These are phyloP conservation scores for Xiphydria camelus DNA, from an alignment of 2,888 invertebrate genomes.

Conservation along the genomic window DNA sequence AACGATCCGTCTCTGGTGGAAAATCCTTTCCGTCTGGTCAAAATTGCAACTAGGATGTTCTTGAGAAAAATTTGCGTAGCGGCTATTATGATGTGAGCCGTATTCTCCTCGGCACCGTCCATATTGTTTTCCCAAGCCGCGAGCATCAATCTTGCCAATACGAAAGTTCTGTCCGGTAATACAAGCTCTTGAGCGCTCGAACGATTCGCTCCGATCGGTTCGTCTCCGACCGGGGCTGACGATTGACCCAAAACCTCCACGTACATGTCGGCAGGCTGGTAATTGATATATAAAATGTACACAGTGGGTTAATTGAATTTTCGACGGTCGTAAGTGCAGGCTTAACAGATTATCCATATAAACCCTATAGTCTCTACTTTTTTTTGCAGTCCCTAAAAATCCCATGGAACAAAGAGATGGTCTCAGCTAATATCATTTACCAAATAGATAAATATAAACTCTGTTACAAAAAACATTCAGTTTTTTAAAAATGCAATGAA, in stretches of 20 bases:
- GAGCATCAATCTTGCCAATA: constrained; percentile 80
- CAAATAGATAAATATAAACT: no score
- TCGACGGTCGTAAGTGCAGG: no score
- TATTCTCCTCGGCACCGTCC: constrained; percentile 81
- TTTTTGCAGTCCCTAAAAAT: no score
- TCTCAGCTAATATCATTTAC: no score
- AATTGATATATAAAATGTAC: constrained; percentile 8
- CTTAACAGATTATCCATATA: no score
- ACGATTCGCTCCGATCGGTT: constrained; percentile 59
- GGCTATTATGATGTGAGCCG: constrained; percentile 79
- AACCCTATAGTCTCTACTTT: no score
- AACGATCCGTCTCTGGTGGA: constrained; percentile 74
- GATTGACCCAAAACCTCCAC: constrained; percentile 50
- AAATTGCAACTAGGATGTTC: constrained; percentile 76
- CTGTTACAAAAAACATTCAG: no score
- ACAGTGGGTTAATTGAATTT: no score
- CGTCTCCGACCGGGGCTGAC: constrained; percentile 53
- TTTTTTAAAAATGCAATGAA: no score
- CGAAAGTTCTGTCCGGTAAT: constrained; percentile 81
- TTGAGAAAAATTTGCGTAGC: constrained; percentile 82
- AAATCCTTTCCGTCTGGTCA: constrained; percentile 82
- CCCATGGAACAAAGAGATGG: no score
- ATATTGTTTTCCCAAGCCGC: constrained; percentile 89
- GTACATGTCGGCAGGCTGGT: constrained; percentile 55
- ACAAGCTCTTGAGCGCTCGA: constrained; percentile 75